These are phyloP conservation scores for Drosophila testacea DNA, from an alignment of 2,888 invertebrate genomes.

Conservation along the genomic window DNA sequence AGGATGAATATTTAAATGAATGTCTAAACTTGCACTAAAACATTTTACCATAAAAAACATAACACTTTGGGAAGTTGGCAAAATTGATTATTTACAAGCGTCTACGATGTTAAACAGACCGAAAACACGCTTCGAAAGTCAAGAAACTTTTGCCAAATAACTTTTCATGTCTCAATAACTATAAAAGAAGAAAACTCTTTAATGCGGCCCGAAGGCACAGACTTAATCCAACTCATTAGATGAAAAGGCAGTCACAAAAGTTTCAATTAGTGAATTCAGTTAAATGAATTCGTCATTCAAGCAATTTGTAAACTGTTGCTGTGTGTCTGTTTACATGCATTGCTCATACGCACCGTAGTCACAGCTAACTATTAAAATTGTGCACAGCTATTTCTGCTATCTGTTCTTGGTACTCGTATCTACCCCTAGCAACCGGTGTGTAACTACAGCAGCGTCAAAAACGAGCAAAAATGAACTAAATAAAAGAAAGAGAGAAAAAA, in stretches of 20 bases:
- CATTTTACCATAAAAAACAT: neutral
- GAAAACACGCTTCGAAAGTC: slow-evolving; percentile 14
- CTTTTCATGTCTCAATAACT: slow-evolving; percentile 17
- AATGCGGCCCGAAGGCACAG: neutral
- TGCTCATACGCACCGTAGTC: slow-evolving; percentile 47
- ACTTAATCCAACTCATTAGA: neutral
- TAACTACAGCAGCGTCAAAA: slow-evolving; percentile 36
- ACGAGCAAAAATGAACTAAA: slow-evolving; percentile 18
- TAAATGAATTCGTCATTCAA: slow-evolving; percentile 3
- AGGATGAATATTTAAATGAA: neutral
- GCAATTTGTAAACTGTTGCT: slow-evolving; percentile 20
- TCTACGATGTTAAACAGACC: slow-evolving; percentile 18
- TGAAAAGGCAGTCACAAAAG: neutral
- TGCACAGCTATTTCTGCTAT: slow-evolving; percentile 33
- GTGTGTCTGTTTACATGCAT: slow-evolving; percentile 21
- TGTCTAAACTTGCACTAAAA: neutral
- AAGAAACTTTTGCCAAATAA: slow-evolving; percentile 19
- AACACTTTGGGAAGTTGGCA: slow-evolving; percentile 2
- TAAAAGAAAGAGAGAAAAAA: slow-evolving; percentile 6
- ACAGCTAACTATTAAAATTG: slow-evolving; percentile 20
- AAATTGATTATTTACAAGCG: slow-evolving; percentile 15
- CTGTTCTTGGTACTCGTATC: slow-evolving; percentile 41
- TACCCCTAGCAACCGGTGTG: slow-evolving; percentile 71
- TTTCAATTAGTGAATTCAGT: slow-evolving; percentile 14
- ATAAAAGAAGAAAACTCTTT: slow-evolving; percentile 16